Base-by-base conservation (phyloP, 2,113 vertebrate species). In the Leptobrachium leishanense region DNA sequence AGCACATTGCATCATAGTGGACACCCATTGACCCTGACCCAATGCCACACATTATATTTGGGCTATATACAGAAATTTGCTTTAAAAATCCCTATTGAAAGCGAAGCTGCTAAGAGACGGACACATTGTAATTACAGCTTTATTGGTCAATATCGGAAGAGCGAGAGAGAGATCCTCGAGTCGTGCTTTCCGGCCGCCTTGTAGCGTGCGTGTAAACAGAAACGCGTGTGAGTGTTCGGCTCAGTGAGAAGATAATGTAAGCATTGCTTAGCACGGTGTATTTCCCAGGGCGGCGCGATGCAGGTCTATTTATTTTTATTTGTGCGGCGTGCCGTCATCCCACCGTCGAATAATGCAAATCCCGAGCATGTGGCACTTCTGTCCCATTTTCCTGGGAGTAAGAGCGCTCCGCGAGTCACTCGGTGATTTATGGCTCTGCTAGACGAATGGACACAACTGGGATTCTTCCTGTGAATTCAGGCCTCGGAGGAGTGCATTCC, bases 381-480 rank as follows among this genome's bases (percentile, higher is more conserved):
- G 40, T 13, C 65, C 66, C 7, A 57, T 41, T 76, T 66, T 39
- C 63, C 44, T 68, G 15, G 46, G 41, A 68, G 15, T 6, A 20
- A 11, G 66, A 55, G 43, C 55, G 44, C 43, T 43, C 12, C 20
- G 42, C 4, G 66, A 46, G 55, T 8, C 50, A 39, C 41, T 43
- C 67, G 41, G 5, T 70, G 67, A 63, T 77, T 39, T 44, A 77
- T 77, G 62, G 31, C n/a, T 64, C 31, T 31, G n/a, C 62, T 64
- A 9, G 62, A 31, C 41, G 43, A 40, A 63, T 62, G 46, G 74
- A 8, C 20, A 43, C 1, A 42, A 46, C 8, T 57, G 3, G 9
- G 40, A 20, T 31, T 41, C 46, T 20, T 43, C 42, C 42, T 62
- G 20, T 69, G 13, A 39, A 76, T 68, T 62, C 9, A 63, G 54